Evolutionary conservation across 2,888 invertebrate species (phyloP), one percentile per base, ranked within the genome.

Genomic region (Netelia melanura): DNA sequence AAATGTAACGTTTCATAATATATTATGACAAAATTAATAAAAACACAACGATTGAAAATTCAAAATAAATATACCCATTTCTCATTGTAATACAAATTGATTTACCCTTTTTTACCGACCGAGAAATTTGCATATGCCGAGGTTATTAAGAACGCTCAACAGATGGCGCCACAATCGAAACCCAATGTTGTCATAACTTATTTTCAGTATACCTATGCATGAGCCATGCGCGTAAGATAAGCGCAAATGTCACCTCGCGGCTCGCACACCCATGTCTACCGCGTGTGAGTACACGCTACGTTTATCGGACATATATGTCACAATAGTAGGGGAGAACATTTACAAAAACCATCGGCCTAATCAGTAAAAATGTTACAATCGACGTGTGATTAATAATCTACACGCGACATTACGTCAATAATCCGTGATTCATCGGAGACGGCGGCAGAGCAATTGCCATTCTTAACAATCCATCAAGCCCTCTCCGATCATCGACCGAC

Each of bases 241-340:
- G 48, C 48, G 48, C 48, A 48, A 48, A 48, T 48, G 11, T 14
- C 10, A 48, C 14, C 11, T 65, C 21, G 43, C 10, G 14, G 3
- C 11, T 65, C 21, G 43, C 65, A 76, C 30, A 76, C 54, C 44
- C 65, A 56, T 65, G 65, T 75, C 54, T 21, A 65, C 54, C 76
- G 76, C 76, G 65, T 76, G 65, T 25, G 54, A 64, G 64, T n/a
- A 54, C 17, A 52, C 43, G n/a, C 64, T 65, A 65, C 43, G 14
- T 65, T 65, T 23, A 61, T 64, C 54, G 14, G 30, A 14, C 38
- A 76, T 25, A 65, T 76, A 76, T 62, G 62, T n/a, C 30, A 65
- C 76, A 76, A 54, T 11, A 43, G 9, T 14, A 14, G 56, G 52
- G 52, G 38, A 43, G 52, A 38, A 21, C 5, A 76, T 43, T 56